Evolutionary conservation across 2,888 invertebrate species (phyloP).

Genomic region (Smittia sp.): DNA sequence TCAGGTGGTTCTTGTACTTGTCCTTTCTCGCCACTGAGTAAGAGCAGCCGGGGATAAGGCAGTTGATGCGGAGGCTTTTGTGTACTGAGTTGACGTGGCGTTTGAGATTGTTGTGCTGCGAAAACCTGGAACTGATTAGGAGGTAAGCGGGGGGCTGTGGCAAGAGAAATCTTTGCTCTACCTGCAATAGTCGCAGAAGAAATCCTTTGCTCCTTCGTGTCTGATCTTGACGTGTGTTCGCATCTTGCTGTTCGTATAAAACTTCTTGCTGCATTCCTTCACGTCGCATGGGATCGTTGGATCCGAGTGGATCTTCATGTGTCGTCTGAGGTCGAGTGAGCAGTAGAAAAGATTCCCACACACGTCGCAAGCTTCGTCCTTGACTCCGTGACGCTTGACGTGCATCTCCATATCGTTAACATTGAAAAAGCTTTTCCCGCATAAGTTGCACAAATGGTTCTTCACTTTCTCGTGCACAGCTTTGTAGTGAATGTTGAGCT

Average conservation of each 20-base stretch:
- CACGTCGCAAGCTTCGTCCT: neutral
- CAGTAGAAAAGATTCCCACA: constrained; percentile 7
- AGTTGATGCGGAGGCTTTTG: constrained; percentile 4
- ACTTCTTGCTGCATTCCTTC: constrained; percentile 11
- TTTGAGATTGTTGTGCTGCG: constrained; percentile 8
- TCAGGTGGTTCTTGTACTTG: constrained; percentile 11
- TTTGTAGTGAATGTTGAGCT: constrained; percentile 7
- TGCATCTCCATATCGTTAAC: constrained; percentile 5
- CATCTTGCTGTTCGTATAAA: constrained; percentile 9
- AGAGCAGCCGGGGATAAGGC: neutral
- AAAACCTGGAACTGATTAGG: neutral
- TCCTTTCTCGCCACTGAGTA: constrained; percentile 2
- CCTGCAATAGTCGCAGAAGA: constrained; percentile 15
- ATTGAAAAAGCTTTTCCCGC: constrained; percentile 21
- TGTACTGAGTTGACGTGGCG: constrained; percentile 11
- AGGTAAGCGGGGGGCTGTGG: neutral
- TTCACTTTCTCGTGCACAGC: constrained; percentile 20
- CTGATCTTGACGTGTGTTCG: neutral
- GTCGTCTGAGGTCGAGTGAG: neutral
- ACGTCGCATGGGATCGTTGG: neutral
- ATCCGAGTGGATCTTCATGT: neutral
- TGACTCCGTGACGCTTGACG: neutral
- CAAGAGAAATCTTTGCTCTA: neutral
- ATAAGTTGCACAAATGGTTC: constrained; percentile 10
- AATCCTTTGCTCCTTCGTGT: constrained; percentile 17